Conservation (phyloP, 2,888 invertebrate species). For the Trileptium ribeirensis region DNA sequence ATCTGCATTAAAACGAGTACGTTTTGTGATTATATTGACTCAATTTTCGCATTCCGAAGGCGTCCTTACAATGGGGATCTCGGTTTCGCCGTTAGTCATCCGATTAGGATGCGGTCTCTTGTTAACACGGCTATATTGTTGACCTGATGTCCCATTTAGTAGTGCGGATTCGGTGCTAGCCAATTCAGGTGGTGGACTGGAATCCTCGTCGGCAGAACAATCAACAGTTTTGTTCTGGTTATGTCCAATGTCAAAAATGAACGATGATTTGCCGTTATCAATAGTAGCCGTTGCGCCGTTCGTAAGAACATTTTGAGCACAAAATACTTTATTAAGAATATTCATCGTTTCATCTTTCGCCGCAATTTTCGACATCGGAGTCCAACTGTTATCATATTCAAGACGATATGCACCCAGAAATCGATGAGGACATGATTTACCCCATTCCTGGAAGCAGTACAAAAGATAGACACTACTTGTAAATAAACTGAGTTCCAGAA, state of each 20-base stretch:
- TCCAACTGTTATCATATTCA: conserved; percentile 67
- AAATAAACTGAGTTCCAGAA: not conserved
- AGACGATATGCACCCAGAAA: conserved; percentile 64
- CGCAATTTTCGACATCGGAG: conserved; percentile 56
- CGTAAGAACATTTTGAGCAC: conserved; percentile 21
- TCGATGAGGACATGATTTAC: conserved; percentile 59
- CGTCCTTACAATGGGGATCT: not conserved
- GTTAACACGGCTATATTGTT: not conserved
- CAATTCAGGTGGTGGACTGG: no score
- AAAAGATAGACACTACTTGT: no score
- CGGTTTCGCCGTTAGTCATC: not conserved
- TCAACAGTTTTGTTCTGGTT: no score
- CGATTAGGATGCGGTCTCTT: not conserved
- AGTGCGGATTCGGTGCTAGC: no score
- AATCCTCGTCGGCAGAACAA: no score
- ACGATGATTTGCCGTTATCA: no score
- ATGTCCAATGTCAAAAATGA: no score
- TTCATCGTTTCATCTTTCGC: conserved; percentile 17
- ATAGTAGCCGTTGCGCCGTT: no score
- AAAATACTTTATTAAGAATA: conserved; percentile 23
- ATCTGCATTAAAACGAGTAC: no score
- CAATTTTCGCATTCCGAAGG: not conserved
- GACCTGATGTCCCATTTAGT: not conserved
- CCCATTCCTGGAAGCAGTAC: conserved; percentile 63
- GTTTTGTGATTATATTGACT: no score